Percentiles rank a stretch among this genome's conserved stretches.
Evolutionary conservation across 2,797 vertebrate genomes (phyloP).

Genomic region (Perodicticus potto): DNA sequence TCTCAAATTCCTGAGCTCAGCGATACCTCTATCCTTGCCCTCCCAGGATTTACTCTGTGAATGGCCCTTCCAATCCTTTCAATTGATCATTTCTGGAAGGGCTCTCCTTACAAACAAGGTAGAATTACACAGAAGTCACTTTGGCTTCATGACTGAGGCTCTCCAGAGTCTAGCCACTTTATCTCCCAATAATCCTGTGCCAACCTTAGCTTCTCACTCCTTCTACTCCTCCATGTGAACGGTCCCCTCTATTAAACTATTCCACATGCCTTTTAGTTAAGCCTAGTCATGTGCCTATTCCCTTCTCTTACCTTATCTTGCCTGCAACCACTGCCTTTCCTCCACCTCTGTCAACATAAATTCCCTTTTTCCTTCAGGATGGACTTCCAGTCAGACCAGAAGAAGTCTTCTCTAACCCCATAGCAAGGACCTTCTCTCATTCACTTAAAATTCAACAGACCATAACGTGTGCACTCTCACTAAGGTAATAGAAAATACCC

Average conservation of each 20-base stretch:
- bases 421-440: background rate
- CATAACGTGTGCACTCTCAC: background rate
- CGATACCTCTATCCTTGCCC: too few species aligned
- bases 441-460: background rate
- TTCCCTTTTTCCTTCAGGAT: background rate
- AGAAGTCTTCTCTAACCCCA: background rate
- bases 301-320: background rate
- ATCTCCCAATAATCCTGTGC: background rate
- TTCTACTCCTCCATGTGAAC: background rate
- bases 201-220: background rate
- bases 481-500: background rate
- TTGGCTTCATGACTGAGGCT: background rate
- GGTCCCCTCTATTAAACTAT: background rate
- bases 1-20: too few species aligned
- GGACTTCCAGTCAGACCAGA: background rate
- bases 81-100: background rate
- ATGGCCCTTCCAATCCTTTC: background rate
- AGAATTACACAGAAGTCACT: background rate
- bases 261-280: background rate
- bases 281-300: fast-evolving
- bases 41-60: too few species aligned
- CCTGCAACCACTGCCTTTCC: background rate
- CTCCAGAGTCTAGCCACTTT: background rate
- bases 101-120: background rate
- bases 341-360: background rate